Evolutionary conservation across 1,140 invertebrate species (phyloP).

Genomic region (Pollicipes pollicipes): DNA sequence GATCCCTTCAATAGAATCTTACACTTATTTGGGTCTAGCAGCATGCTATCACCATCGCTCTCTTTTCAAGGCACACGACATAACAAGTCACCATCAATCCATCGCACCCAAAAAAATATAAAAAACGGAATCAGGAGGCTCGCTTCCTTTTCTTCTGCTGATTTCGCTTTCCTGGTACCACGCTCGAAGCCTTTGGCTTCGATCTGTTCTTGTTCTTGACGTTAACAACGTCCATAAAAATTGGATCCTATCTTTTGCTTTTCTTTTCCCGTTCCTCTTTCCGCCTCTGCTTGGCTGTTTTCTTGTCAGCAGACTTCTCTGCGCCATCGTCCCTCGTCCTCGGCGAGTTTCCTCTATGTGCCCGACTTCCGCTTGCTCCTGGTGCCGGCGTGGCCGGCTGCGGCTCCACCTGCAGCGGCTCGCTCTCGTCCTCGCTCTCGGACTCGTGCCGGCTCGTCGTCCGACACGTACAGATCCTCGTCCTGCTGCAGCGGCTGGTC

Average conservation of each 20-base stretch:
- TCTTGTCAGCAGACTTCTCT: neutral
- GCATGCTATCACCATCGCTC: no score
- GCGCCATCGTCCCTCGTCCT: neutral
- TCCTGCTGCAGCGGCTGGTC: slow-evolving; percentile 11
- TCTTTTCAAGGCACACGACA: no score
- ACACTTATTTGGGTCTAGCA: no score
- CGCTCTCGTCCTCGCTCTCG: neutral
- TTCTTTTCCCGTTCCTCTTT: slow-evolving; percentile 31
- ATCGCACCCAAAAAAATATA: no score
- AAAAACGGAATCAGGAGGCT: no score
- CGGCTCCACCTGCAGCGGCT: slow-evolving; percentile 10
- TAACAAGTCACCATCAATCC: no score
- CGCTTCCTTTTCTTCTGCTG: no score
- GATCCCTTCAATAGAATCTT: no score
- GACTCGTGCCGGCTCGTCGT: neutral
- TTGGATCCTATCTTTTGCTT: slow-evolving; percentile 75
- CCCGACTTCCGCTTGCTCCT: slow-evolving; percentile 11
- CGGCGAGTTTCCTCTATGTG: neutral
- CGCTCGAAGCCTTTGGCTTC: neutral
- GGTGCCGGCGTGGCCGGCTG: slow-evolving; percentile 16
- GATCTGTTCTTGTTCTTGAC: slow-evolving; percentile 59
- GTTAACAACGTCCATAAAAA: slow-evolving; percentile 80
- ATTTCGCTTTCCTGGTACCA: neutral
- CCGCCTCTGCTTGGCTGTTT: slow-evolving; percentile 11
- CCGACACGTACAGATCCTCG: slow-evolving; percentile 10